Evolutionary conservation across 1,140 invertebrate genomes (phyloP).

Genomic region (Sarcophaga peregrina): DNA sequence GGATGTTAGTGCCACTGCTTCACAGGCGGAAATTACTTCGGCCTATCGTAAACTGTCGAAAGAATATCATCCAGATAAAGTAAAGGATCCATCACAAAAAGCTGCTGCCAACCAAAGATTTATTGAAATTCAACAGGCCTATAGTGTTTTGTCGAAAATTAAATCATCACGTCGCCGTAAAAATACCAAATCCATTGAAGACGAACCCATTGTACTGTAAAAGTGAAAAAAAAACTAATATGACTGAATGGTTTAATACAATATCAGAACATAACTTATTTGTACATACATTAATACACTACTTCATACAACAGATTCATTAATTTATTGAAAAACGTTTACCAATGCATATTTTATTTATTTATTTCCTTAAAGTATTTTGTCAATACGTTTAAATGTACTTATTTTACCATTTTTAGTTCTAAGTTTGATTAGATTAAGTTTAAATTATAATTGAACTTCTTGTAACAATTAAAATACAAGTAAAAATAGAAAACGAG

Average conservation of each 20-base stretch:
- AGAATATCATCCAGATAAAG: conserved; percentile 94
- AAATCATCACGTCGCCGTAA: conserved; percentile 78
- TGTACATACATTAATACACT: too few species aligned
- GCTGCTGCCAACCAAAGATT: conserved; percentile 84
- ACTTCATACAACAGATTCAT: too few species aligned
- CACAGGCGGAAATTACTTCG: conserved; percentile 86
- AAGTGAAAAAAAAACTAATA: too few species aligned
- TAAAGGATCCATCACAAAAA: conserved; percentile 76
- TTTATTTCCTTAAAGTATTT: conserved; percentile 48
- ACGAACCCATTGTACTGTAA: conserved; percentile 54
- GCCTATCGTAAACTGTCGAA: conserved; percentile 84
- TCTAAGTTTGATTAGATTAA: too few species aligned
- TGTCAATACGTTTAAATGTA: conserved; percentile 41
- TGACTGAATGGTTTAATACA: too few species aligned
- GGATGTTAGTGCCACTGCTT: conserved; percentile 78
- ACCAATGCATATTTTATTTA: conserved; percentile 40
- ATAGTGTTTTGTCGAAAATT: conserved; percentile 87
- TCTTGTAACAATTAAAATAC: too few species aligned
- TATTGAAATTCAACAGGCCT: conserved; percentile 93
- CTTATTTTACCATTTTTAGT: not conserved
- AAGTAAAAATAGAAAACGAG: too few species aligned
- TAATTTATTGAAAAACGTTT: too few species aligned
- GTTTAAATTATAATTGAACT: too few species aligned
- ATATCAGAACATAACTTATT: not conserved
- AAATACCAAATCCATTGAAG: conserved; percentile 73